Evolutionary conservation across 2,113 vertebrate genomes (phyloP).

Genomic region (Taurulus bubalis): DNA sequence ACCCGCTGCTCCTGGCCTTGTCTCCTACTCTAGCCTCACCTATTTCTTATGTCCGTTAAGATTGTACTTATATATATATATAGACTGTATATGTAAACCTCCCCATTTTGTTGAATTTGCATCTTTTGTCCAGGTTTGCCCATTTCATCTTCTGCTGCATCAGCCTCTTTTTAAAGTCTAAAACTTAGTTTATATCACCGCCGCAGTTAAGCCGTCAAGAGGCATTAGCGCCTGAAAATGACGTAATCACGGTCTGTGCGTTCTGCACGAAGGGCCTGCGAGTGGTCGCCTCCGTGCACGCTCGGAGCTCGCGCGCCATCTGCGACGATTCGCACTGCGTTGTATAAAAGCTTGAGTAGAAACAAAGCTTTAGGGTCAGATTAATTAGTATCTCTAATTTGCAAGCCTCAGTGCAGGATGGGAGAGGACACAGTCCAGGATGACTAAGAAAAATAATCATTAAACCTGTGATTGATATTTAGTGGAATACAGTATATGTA

Average conservation of each 20-base stretch:
- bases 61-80: too few relatives aligned
- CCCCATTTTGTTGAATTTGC: constrained; percentile 9
- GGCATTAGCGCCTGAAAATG: background rate
- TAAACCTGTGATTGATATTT: background rate
- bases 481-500: background rate
- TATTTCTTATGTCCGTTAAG: constrained; percentile 4
- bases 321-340: background rate
- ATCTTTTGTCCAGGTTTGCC: background rate
- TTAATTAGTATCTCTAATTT: background rate
- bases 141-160: constrained; percentile 1
- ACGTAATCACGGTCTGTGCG: background rate
- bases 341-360: background rate
- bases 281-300: background rate
- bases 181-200: background rate
- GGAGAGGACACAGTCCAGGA: background rate
- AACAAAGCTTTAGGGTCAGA: background rate
- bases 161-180: background rate
- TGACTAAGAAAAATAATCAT: background rate
- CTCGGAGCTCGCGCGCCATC: background rate
- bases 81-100: background rate
- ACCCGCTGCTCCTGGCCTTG: constrained; percentile 30
- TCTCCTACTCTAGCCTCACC: constrained; percentile 22
- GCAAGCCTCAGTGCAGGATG: background rate
- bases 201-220: background rate
- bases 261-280: background rate